Evolutionary conservation across 2,888 invertebrate species (phyloP), one percentile per base, ranked within the genome.

Genomic region (Lithophane ornitopus): DNA sequence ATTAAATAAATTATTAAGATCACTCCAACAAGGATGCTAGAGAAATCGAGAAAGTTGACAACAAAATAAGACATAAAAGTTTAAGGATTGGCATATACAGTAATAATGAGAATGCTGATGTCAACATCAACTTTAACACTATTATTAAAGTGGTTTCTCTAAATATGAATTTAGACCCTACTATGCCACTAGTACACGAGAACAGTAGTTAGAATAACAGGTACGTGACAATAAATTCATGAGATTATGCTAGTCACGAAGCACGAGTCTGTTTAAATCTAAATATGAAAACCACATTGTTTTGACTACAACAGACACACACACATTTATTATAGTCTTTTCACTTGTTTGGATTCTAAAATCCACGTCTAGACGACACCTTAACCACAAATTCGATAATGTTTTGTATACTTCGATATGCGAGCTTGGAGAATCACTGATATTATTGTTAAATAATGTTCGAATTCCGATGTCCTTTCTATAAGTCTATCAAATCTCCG

Each of bases 271-370:
- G 78, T 81, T 79, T 70, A 66, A 81, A 77, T 79, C 70, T 82
- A 74, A 84, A 85, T 80, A 84, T 83, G 76, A 88, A 87, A 84
- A 82, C 81, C 71, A 82, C 81, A 82, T 85, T 87, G 84, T 73
- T 87, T 82, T 74, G 69, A 73, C 71, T 62, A 68, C 73, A 80
- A 85, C 46, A 34, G 34, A 34, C 6, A 34, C 6, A 34, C 34
- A 34, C 34, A 56, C 41, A 65, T 56, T 68, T 70, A 54, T 58
- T 12, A 46, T 26, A 66, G 34, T 63, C 61, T 46, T 58, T 58
- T 59, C 80, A 80, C 82, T 89, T 85, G 89, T 87, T 86, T 78
- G 79, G 81, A 78, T 86, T 87, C 85, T 75, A 65, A 84, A 86
- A 77, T 74, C 84, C 63, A 61, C 54, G 85, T 78, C 83, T 84